Base-by-base conservation (phyloP, 2,797 vertebrate genomes). In the Lycodopsis pacificus region DNA sequence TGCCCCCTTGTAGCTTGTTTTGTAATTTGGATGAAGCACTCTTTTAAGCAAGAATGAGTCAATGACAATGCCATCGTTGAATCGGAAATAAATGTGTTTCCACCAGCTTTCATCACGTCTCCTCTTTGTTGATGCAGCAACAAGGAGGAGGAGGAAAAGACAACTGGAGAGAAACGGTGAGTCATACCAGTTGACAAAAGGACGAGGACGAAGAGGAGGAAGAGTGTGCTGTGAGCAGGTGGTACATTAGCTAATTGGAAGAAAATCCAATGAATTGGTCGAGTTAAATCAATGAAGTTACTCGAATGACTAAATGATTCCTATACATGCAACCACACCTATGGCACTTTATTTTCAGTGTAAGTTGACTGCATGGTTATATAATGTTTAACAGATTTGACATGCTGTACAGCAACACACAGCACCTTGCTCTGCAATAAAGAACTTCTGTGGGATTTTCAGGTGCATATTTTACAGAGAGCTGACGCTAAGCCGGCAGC, bases 401-500 rank as follows among this genome's bases (percentile, higher is more conserved):
- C 12, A 30, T 61, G 27, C 32, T 53, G 64, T 65, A 53, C 71
- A 77, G 54, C 44, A 73, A 54, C 44, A 76, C 36, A 17, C 49
- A n/a, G 48, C 56, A 48, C 48, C 9, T 38, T 69, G 62, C 72
- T 76, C 73, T 42, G 54, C 65, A 77, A 77, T 80, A 44, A 30
- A 30, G 49, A 82, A 77, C 27, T 73, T 71, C 44, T 25, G 27
- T 34, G 22, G 62, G 69, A 80, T 79, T 88, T 90, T 75, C 64
- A 84, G 80, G 81, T 86, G 66, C 42, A 69, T 80, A 81, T 86
- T 88, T 82, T 75, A 71, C 49, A 40, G 49, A 68, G 59, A 20
- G 76, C 76, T 69, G 59, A 79, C 64, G 49, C 84, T 90, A 80
- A 88, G 86, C 84, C 86, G 87, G 86, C 86, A 89, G 80, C 66